phyloP scores from a whole-genome alignment of 2,113 vertebrate species.

The Campylomormyrus tamandua region DNA sequence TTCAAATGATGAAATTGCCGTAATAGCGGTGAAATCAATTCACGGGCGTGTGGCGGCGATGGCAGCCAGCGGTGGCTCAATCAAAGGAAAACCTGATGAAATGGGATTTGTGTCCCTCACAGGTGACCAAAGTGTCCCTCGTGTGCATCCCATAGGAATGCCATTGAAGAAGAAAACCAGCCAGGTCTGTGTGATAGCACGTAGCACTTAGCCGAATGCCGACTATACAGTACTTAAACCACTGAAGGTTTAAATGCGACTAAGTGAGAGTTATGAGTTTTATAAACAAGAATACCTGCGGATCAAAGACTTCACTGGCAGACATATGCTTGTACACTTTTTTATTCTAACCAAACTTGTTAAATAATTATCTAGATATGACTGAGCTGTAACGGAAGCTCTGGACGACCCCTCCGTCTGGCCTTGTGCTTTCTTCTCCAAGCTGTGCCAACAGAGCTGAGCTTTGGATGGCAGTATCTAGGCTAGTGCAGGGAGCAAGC shows the following conservation, averaged over 20 bases:
- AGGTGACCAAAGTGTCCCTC: not conserved
- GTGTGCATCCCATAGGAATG: not conserved
- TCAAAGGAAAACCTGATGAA: not conserved
- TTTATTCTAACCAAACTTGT: not conserved
- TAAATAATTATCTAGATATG: not conserved
- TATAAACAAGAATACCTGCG: not conserved
- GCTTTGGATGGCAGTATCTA: not conserved
- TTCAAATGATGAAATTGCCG: conserved; percentile 14
- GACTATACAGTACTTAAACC: not conserved
- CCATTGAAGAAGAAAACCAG: not conserved
- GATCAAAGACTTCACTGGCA: not conserved
- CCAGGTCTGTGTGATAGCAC: not conserved
- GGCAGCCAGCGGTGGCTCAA: not conserved
- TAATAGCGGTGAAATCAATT: conserved; percentile 8
- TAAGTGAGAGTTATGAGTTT: not conserved
- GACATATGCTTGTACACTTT: not conserved
- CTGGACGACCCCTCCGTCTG: not conserved
- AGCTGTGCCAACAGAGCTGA: not conserved
- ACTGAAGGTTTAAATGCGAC: not conserved
- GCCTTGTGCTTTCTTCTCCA: not conserved
- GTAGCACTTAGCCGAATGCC: not conserved
- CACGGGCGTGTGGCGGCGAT: not conserved
- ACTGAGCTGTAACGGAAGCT: not conserved
- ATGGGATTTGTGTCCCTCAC: not conserved
- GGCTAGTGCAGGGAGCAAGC: not conserved